Base-by-base conservation (phyloP, 2,113 vertebrate genomes). In the Cromileptes altivelis region DNA sequence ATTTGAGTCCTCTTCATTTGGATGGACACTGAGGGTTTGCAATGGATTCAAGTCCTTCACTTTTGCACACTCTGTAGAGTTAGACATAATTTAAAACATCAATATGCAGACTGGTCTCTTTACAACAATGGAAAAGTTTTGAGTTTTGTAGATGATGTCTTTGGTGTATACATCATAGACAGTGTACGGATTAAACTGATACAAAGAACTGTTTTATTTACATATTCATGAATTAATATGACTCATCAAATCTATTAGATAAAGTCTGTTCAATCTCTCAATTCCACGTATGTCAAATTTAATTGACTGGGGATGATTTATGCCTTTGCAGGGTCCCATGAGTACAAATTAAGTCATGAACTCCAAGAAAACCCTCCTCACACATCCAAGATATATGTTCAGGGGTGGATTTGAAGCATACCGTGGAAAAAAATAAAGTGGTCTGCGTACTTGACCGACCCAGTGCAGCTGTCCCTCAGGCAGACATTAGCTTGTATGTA, bases 1-100 rank as follows among this genome's bases (percentile, higher is more conserved):
- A 80, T 76, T 85, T 53, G 63, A 75, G 85, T 73, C 84, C 72
- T 88, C 61, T 90, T 88, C 84, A 89, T 90, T 84, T 81, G 77
- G 74, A 82, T 25, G 52, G 82, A 30, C 21, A 73, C 53, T 57
- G 23, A 78, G 33, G 61, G 70, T 58, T 53, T 56, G 25, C 52
- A 56, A 58, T 40, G 17, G 63, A 73, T 23, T 77, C 23, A 61
- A 67, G 52, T 52, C 25, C 63, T 74, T 68, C 6, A n/a, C 40
- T 52, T 60, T 49, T 42, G 14, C 60, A 75, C 42, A 58, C 50
- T 72, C 45, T 61, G 47, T 52, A 27, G 17, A 47, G 37, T 58
- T 52, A 71, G 15, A 77, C 47, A 57, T 50, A 3, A 77, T 75
- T 82, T 12, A 15, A 47, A 70, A 61, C 1, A 47, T 53, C 7